Percentiles rank a stretch among this genome's conserved stretches.
Evolutionary conservation across 2,888 invertebrate species (phyloP).

Genomic region (Ceramica pisi): DNA sequence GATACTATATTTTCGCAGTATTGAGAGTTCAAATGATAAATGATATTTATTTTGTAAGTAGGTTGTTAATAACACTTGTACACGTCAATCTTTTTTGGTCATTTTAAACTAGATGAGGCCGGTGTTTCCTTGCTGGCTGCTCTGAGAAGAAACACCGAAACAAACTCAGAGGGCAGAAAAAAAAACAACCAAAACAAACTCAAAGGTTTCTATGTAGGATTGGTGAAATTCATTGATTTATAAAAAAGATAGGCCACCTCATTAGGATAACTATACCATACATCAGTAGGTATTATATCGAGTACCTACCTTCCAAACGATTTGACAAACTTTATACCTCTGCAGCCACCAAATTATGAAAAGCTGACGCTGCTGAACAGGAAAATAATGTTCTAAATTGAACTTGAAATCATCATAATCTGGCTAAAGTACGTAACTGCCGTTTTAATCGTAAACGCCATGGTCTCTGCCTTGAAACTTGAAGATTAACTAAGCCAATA

Average conservation of each 20-base stretch:
- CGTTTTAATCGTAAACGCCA: too few relatives aligned
- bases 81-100: too few relatives aligned
- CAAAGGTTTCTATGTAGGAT: background rate
- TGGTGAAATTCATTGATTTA: background rate
- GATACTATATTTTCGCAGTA: background rate
- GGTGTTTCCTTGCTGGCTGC: too few relatives aligned
- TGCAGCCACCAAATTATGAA: background rate
- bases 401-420: background rate
- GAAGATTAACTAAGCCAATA: background rate
- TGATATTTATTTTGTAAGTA: too few relatives aligned
- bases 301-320: too few relatives aligned
- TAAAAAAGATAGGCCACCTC: background rate
- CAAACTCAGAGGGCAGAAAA: too few relatives aligned
- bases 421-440: too few relatives aligned
- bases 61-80: too few relatives aligned
- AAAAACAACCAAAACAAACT: too few relatives aligned
- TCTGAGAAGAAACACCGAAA: too few relatives aligned
- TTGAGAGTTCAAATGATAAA: too few relatives aligned
- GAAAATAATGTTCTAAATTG: background rate
- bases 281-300: background rate
- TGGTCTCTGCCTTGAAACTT: background rate
- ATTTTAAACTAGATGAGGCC: too few relatives aligned
- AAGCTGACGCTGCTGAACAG: background rate
- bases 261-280: background rate
- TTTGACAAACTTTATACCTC: background rate